Percentiles rank a stretch among this genome's conserved stretches.
Evolutionary conservation across 2,888 invertebrate species (phyloP).

Genomic region (Leptinotarsa peninsularis): DNA sequence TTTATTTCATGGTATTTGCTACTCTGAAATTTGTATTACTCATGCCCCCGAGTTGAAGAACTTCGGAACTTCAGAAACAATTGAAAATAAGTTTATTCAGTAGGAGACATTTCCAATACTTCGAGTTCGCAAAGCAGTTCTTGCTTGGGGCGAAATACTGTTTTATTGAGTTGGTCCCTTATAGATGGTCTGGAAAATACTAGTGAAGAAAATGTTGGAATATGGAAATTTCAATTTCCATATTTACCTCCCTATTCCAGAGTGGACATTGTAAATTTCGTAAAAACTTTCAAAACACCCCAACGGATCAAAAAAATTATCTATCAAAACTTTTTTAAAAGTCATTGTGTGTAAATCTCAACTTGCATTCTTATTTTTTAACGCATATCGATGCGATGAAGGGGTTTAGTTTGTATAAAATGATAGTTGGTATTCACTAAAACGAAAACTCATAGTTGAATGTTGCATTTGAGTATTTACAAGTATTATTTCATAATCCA

Average conservation of each 20-base stretch:
- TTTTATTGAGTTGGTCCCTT: constrained; percentile 14
- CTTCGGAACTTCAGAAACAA: constrained; percentile 11
- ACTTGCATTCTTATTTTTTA: too few species aligned
- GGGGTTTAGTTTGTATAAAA: too few species aligned
- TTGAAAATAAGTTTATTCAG: constrained; percentile 16
- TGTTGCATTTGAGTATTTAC: too few species aligned
- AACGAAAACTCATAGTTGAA: too few species aligned
- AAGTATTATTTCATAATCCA: too few species aligned
- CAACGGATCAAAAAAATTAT: not conserved
- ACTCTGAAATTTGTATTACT: constrained; percentile 11
- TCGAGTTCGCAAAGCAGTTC: constrained; percentile 1
- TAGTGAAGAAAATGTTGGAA: not conserved
- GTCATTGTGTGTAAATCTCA: not conserved
- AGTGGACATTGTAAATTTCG: not conserved
- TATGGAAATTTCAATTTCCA: not conserved
- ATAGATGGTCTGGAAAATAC: not conserved
- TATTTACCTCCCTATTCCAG: not conserved
- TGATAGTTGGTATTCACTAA: too few species aligned
- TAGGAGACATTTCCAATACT: constrained; percentile 8
- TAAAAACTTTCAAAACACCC: not conserved
- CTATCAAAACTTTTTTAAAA: not conserved
- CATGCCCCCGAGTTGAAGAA: not conserved
- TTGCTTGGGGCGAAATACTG: not conserved
- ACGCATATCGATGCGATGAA: too few species aligned
- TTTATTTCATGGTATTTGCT: constrained; percentile 14